Conservation (phyloP, 1,140 invertebrate genomes). For the Zaprionus lachaisei region DNA sequence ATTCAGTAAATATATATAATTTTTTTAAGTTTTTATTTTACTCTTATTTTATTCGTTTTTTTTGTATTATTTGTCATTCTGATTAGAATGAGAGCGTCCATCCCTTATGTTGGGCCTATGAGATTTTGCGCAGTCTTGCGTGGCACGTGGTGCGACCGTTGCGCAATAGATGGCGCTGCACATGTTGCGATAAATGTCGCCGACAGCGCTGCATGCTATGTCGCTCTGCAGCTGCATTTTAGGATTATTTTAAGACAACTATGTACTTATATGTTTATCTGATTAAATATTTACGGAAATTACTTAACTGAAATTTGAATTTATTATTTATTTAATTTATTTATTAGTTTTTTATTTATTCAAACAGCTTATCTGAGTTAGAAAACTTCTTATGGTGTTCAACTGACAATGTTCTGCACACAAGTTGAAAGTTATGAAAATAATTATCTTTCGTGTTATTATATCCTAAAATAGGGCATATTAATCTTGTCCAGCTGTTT, state of each 20-base stretch:
- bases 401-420: too few species aligned
- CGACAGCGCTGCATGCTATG: conserved; percentile 11
- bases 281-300: background rate
- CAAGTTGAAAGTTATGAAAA: too few species aligned
- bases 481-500: too few species aligned
- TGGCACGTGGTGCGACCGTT: conserved; percentile 6
- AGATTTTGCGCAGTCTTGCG: conserved; percentile 60
- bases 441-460: too few species aligned
- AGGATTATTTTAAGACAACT: background rate
- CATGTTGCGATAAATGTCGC: conserved; percentile 41
- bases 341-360: background rate
- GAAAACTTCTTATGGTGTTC: too few species aligned
- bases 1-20: too few species aligned
- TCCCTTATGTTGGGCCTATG: conserved; percentile 30
- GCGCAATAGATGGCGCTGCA: conserved; percentile 58
- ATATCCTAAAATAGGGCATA: too few species aligned
- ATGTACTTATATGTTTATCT: background rate
- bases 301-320: background rate
- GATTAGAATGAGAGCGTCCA: conserved; percentile 51
- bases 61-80: conserved; percentile 27
- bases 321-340: background rate
- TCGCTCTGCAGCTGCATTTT: background rate
- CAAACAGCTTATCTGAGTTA: background rate
- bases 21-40: background rate
- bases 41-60: conserved; percentile 1